Percentiles rank a stretch among this genome's conserved stretches.
phyloP scores from a whole-genome alignment of 2,113 vertebrate species.

The Anthoscopus minutus region DNA sequence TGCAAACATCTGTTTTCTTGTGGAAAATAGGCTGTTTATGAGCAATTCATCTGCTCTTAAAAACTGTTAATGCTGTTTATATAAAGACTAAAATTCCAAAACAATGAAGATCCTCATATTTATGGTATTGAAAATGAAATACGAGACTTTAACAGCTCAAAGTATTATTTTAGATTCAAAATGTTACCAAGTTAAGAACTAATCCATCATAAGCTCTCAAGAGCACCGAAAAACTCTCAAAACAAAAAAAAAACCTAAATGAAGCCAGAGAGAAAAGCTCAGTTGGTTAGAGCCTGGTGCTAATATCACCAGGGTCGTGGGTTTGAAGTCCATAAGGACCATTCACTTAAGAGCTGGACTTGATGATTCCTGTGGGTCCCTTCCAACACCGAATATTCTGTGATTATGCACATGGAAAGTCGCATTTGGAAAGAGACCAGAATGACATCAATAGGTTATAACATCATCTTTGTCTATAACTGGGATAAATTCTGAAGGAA shows the following conservation, averaged over 20 bases:
- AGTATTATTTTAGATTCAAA: neutral
- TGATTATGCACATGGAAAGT: neutral
- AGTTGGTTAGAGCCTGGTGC: neutral
- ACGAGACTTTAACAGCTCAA: neutral
- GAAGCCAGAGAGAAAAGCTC: neutral
- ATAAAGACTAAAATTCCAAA: neutral
- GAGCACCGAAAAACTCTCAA: neutral
- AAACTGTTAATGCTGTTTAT: neutral
- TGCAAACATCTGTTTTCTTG: neutral
- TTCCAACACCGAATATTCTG: neutral
- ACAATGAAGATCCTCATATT: neutral
- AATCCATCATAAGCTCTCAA: neutral
- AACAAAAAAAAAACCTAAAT: neutral
- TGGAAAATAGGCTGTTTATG: neutral
- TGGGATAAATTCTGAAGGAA: neutral
- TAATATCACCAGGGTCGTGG: fast-evolving
- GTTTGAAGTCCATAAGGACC: neutral
- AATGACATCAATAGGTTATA: neutral
- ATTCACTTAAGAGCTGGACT: neutral
- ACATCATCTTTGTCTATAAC: neutral
- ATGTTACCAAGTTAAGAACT: neutral
- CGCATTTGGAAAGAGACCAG: neutral
- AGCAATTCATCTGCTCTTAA: neutral
- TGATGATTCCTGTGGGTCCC: neutral
- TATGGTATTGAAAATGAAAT: neutral